These are phyloP conservation scores for Neoascia interrupta DNA, from an alignment of 2,888 invertebrate species.

Conservation along the genomic window DNA sequence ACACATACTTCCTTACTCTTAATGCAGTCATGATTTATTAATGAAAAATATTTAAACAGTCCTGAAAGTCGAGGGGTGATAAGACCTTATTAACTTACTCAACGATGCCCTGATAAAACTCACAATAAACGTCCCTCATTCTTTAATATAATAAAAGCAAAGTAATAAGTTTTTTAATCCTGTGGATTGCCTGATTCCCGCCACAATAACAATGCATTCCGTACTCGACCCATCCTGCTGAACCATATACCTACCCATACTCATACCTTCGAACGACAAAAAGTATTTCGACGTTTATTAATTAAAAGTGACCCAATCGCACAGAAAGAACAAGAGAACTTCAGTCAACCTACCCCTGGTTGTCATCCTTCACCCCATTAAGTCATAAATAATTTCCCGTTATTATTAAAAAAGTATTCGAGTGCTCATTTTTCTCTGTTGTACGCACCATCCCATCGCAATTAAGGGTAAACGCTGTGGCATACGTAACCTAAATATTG, in stretches of 20 bases:
- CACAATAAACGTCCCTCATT: too few species aligned
- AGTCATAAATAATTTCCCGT: slow-evolving; percentile 64
- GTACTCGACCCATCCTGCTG: too few species aligned
- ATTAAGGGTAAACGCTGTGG: slow-evolving; percentile 59
- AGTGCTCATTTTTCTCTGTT: slow-evolving; percentile 65
- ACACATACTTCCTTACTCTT: too few species aligned
- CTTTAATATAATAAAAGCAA: too few species aligned
- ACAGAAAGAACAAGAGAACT: neutral
- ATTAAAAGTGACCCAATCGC: slow-evolving; percentile 65
- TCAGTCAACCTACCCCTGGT: slow-evolving; percentile 1
- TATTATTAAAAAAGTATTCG: slow-evolving; percentile 68
- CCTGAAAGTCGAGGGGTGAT: too few species aligned
- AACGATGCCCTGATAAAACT: too few species aligned
- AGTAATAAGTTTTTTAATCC: too few species aligned
- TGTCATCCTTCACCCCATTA: slow-evolving; percentile 14
- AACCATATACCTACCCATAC: neutral
- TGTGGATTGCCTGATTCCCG: too few species aligned
- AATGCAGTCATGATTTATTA: too few species aligned
- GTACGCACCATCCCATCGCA: slow-evolving; percentile 46
- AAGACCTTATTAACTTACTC: too few species aligned
- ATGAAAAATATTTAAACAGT: too few species aligned
- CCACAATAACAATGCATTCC: neutral
- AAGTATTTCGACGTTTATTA: slow-evolving; percentile 52
- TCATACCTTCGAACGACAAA: neutral
- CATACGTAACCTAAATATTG: slow-evolving; percentile 66